Base-by-base conservation (phyloP, 2,888 invertebrate genomes). In the Pasiphila rectangulata region DNA sequence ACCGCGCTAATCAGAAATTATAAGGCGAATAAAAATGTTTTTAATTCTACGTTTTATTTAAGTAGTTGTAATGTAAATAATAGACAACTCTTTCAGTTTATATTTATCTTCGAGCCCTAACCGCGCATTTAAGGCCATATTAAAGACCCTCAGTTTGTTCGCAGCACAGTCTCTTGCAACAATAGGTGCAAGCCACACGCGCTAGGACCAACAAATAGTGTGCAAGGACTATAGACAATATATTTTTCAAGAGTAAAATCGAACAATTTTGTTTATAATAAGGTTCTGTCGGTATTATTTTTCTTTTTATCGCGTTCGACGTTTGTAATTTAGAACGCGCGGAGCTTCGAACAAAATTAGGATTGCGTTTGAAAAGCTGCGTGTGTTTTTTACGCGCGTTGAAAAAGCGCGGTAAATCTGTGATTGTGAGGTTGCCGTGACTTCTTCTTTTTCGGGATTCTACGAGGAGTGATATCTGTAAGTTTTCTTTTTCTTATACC, bases 161-260 rank as follows among this genome's bases (percentile, higher is more conserved):
- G 41, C 23, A 13, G 41, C 37, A 41, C 49, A 50, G 50, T 50
- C 41, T 38, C 37, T 27, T 15, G 17, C 45, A 50, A 45, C 50
- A 50, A 45, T 40, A 51, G 42, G 17, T 21, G 35, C 46, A 21
- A 16, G 48, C 10, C 27, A 24, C 51, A 56, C 56, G 54, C 42
- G 39, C 41, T 12, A 46, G 47, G 43, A 48, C 38, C 6, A 29
- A 40, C 65, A 59, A 59, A 53, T 57, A 49, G 25, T n/a, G 9
- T 32, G 60, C 73, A 72, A 72, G 72, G 69, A 67, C 76, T 79
- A 74, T 80, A 78, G 17, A 0, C 3, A 7, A 9, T 27, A 13
- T 27, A 13, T 13, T 27, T 25, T 25, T 12, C 13, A 13, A 7
- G 12, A 3, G 3, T 25, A 1, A 3, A 27, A 13, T 7, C 13